Evolutionary conservation across 2,888 invertebrate species (phyloP).

Genomic region (Dasysyrphus tricinctus): DNA sequence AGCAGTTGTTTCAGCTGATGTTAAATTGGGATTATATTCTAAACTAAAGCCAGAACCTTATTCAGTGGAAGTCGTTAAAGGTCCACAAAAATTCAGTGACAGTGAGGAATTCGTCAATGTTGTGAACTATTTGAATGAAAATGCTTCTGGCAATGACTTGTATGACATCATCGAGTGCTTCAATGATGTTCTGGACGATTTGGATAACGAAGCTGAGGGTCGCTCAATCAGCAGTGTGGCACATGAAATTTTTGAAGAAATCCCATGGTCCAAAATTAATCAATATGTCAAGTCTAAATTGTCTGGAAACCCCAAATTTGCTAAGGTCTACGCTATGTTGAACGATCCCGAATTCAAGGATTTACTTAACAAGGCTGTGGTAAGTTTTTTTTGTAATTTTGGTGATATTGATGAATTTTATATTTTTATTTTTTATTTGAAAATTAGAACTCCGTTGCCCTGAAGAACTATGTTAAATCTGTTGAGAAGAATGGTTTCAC

Average conservation of each 20-base stretch:
- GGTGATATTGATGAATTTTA: background rate
- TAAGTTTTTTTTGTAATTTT: constrained; percentile 11
- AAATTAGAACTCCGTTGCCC: constrained; percentile 37
- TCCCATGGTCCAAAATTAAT: constrained; percentile 59
- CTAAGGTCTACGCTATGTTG: constrained; percentile 45
- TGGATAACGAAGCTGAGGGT: background rate
- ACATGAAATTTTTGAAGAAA: constrained; percentile 46
- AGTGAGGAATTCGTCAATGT: constrained; percentile 47
- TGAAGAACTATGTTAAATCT: constrained; percentile 48
- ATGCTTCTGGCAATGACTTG: constrained; percentile 62
- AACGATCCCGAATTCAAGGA: constrained; percentile 58
- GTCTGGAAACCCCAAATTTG: constrained; percentile 44
- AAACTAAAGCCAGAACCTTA: constrained; percentile 24
- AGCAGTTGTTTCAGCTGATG: constrained; percentile 45
- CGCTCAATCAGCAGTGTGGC: constrained; percentile 38
- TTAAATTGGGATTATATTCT: constrained; percentile 28
- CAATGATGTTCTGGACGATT: constrained; percentile 49
- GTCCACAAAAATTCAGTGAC: constrained; percentile 25
- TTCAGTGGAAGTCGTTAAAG: background rate
- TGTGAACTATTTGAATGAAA: constrained; percentile 62
- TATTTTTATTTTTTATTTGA: background rate
- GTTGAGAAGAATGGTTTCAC: constrained; percentile 57
- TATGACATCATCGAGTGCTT: constrained; percentile 49
- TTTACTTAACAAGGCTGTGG: constrained; percentile 53
- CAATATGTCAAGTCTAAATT: constrained; percentile 48